Conservation (phyloP, 2,797 vertebrate species). For the Iguana delicatissima region DNA sequence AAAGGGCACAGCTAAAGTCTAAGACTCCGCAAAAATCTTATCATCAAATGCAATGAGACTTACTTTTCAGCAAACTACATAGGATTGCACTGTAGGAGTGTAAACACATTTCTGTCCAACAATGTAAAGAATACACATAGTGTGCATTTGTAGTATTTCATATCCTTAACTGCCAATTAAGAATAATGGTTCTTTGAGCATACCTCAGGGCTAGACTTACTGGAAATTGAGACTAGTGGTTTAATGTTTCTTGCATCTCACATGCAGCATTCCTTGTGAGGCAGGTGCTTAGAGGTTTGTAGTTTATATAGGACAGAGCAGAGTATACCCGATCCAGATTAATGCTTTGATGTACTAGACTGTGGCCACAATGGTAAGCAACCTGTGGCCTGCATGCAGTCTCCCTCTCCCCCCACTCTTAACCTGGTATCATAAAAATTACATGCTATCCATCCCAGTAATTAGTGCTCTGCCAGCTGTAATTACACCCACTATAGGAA, state of each 20-base stretch:
- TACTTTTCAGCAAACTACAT: neutral
- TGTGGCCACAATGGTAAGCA: neutral
- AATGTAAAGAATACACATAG: neutral
- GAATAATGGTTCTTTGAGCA: conserved; percentile 31
- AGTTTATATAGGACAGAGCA: neutral
- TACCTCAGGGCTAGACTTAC: conserved; percentile 23
- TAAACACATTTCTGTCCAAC: neutral
- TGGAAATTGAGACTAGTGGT: conserved; percentile 29
- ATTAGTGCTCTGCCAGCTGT: neutral
- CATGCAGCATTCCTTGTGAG: conserved; percentile 26
- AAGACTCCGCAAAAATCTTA: neutral
- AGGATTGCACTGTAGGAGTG: neutral
- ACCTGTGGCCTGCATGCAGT: conserved; percentile 13
- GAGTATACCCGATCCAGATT: neutral
- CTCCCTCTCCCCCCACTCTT: neutral
- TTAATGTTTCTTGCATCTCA: conserved; percentile 24
- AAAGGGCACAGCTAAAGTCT: fast-evolving
- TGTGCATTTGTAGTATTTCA: conserved; percentile 11
- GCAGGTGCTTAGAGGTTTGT: conserved; percentile 25
- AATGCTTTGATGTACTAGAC: neutral
- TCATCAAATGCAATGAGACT: neutral
- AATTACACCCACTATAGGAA: conserved; percentile 20
- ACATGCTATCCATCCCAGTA: conserved; percentile 11
- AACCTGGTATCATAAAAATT: conserved; percentile 19
- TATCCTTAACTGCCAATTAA: conserved; percentile 12